Conservation (phyloP, 2,888 invertebrate species). For the Drosophila hamatofila region DNA sequence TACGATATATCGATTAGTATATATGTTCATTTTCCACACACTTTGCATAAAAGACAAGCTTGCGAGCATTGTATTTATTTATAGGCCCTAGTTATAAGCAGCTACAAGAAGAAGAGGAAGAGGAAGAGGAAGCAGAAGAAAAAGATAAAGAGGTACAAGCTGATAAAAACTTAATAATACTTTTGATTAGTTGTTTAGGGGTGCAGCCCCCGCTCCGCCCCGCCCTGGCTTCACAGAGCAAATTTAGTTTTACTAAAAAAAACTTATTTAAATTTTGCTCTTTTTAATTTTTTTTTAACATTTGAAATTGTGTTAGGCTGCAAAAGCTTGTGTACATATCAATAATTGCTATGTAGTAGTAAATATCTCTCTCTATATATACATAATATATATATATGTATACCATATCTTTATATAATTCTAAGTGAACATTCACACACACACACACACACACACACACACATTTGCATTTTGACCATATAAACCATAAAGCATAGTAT, state of each 20-base stretch:
- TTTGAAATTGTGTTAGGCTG: slow-evolving; percentile 50
- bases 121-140: not conserved
- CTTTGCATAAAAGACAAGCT: slow-evolving; percentile 77
- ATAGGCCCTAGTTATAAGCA: slow-evolving; percentile 65
- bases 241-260: not conserved
- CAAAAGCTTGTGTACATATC: slow-evolving; percentile 71
- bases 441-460: slow-evolving; percentile 22
- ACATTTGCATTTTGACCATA: slow-evolving; percentile 37
- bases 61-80: slow-evolving; percentile 73
- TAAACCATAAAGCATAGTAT: slow-evolving; percentile 27
- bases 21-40: slow-evolving; percentile 69
- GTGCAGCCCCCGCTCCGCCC: slow-evolving; percentile 14
- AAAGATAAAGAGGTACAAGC: too few relatives aligned
- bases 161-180: slow-evolving; percentile 2
- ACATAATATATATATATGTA: slow-evolving; percentile 12
- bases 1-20: slow-evolving; percentile 49
- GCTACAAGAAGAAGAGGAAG: slow-evolving; percentile 10
- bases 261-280: not conserved
- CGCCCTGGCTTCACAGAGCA: not conserved
- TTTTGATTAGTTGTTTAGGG: slow-evolving; percentile 45
- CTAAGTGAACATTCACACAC: slow-evolving; percentile 45
- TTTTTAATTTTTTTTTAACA: not conserved
- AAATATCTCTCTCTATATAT: slow-evolving; percentile 34
- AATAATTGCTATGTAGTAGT: slow-evolving; percentile 60
- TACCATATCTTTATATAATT: slow-evolving; percentile 53